Evolutionary conservation across 2,888 invertebrate genomes (phyloP), one percentile per base, ranked within the genome.

Genomic region (Synanthedon andrenaeformis): DNA sequence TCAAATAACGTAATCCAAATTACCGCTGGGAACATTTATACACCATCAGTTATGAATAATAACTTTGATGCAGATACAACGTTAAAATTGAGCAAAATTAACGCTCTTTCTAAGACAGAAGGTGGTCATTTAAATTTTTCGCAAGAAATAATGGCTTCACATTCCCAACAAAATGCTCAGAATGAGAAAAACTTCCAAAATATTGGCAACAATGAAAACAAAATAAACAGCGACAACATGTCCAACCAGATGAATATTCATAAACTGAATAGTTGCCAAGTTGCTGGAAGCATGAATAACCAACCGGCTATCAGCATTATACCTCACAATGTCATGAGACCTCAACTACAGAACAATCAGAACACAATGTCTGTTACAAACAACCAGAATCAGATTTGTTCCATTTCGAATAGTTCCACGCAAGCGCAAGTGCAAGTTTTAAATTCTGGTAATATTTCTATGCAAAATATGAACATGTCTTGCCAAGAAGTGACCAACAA

Each of bases 11-110:
- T 87, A 4, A 87, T 87, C 57, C 87, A 87, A 67, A 87, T 87
- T 58, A 78, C 82, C 57, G 77, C 87, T 56, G 87, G 87, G 55
- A 87, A 85, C 58, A 86, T 87, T 59, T 86, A 86, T 59, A 69
- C 83, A 12, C 83, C 85, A 13, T 76, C 84, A 10, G 71, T 69
- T 3, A 80, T 85, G 66, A 82, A 71, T 52, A 82, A 72, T 61
- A 85, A 79, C 56, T 87, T 87, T 58, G 86, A 87, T 62, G 76
- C 82, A 10, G 87, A 87, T 58, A 87, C 87, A n/a, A 75, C 86
- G 23, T 60, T 87, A 51, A 85, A 85, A 68, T 62, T 87, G 48
- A 87, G 85, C 57, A 87, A 87, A 64, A 85, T 87, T 28, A 87
- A 86, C 59, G 82, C 86, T 23, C 69, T 87, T 53, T 86, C 87